Base-by-base conservation (phyloP, 1,140 invertebrate species). In the Colletes gigas region DNA sequence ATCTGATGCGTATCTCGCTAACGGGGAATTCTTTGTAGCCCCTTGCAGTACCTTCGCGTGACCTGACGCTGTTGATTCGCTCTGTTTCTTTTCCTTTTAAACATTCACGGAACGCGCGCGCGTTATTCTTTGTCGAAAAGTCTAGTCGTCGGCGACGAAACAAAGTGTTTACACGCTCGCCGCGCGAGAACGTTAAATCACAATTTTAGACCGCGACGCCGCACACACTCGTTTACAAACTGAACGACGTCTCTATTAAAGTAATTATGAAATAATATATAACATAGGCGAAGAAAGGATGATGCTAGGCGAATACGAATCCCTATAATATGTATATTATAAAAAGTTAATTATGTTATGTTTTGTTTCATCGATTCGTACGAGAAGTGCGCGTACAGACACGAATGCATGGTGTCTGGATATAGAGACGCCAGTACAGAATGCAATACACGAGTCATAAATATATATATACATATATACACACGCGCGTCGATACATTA, bases 321-420 rank as follows among this genome's bases (percentile, higher is more conserved):
- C 81, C 85, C 88, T 92, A 87, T 88, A 78, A 86, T 83, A 89
- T 91, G 88, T 91, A 90, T 85, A 91, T 88, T 88, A 90, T 90
- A 90, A 85, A 85, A 91, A 84, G 79, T 91, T 90, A 84, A 90
- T 90, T 91, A 89, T 89, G 83, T 88, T 90, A 88, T 74, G 71
- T 84, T 88, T 83, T 81, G 66, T 88, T 88, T 87, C 65, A 81
- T 83, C 78, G 84, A 84, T 82, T 81, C 77, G 73, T 81, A 81
- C 52, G 57, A 52, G 15, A 72, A 30, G 55, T 70, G 69, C 73
- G 76, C 67, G 81, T 69, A 60, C 80, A 79, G 19, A 78, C 59
- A 47, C 65, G 41, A 47, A 44, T 14, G 39, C 39, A 12, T 59
- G 54, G 54, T 41, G 54, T 76, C 52, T 39, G 60, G 17, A 30